phyloP scores from a whole-genome alignment of 2,888 invertebrate species.

The Drosophila prostipennis region DNA sequence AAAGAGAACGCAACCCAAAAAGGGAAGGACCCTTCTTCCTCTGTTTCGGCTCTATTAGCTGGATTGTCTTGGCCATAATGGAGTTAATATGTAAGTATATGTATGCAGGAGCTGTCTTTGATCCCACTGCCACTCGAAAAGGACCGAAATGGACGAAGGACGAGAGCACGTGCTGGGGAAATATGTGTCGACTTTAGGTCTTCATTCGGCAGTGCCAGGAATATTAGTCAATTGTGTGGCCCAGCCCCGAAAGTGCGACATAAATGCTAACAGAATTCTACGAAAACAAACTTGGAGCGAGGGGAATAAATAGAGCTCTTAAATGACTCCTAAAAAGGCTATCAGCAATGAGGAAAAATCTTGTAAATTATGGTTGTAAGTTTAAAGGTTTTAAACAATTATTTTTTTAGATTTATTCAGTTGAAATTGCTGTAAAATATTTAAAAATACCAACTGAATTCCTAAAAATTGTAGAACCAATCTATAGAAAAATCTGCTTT shows the following conservation, averaged over 20 bases:
- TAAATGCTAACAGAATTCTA: conserved; percentile 20
- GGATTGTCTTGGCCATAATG: conserved; percentile 71
- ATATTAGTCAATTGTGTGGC: conserved; percentile 33
- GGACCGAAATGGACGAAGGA: conserved; percentile 17
- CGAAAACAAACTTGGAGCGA: not conserved
- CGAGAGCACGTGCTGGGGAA: conserved; percentile 32
- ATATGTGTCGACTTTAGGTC: conserved; percentile 31
- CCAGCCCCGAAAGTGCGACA: conserved; percentile 6
- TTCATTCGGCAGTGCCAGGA: conserved; percentile 18
- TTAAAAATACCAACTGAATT: too few species aligned
- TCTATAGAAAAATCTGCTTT: too few species aligned
- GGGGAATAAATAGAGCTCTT: not conserved
- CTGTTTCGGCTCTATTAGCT: conserved; percentile 47
- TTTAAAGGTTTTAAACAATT: too few species aligned
- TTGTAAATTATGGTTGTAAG: too few species aligned
- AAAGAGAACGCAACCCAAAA: not conserved
- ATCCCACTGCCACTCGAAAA: conserved; percentile 51
- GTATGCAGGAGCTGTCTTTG: conserved; percentile 60
- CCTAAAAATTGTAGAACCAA: not conserved
- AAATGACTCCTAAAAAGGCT: conserved; percentile 12
- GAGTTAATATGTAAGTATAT: conserved; percentile 64
- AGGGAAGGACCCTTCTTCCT: conserved; percentile 2
- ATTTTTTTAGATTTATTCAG: too few species aligned
- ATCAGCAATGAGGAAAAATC: conserved; percentile 3
- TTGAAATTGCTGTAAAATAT: too few species aligned